Evolutionary conservation across 2,113 vertebrate genomes (phyloP).

Genomic region (Numida meleagris): DNA sequence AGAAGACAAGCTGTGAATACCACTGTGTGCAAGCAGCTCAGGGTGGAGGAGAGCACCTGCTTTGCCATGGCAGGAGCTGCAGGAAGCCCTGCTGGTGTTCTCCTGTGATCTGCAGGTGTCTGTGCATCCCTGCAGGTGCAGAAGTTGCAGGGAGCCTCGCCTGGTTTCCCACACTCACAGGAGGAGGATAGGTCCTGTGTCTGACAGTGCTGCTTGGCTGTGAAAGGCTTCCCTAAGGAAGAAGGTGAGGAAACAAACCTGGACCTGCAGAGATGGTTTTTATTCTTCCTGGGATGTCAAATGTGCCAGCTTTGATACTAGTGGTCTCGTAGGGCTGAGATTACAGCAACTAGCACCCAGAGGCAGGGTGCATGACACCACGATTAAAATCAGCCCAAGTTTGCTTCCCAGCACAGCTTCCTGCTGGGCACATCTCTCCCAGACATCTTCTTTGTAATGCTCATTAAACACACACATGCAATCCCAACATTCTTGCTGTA

Average conservation of each 20-base stretch:
- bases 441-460: not conserved
- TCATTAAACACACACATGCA: not conserved
- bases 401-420: not conserved
- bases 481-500: not conserved
- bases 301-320: too few relatives aligned
- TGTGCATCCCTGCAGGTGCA: not conserved
- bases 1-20: too few relatives aligned
- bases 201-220: not conserved
- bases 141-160: not conserved
- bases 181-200: not conserved
- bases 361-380: not conserved
- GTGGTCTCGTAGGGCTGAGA: not conserved
- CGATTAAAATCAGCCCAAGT: not conserved
- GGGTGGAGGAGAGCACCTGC: not conserved
- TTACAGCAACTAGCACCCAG: not conserved
- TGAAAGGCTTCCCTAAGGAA: not conserved
- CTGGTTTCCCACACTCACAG: not conserved
- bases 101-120: too few relatives aligned
- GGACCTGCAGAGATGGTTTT: not conserved
- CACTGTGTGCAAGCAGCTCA: not conserved
- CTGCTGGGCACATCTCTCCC: not conserved
- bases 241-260: not conserved
- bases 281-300: not conserved
- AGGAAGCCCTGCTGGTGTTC: not conserved
- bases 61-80: not conserved